Conservation (phyloP, 2,888 invertebrate species). For the Thalpophila matura region DNA sequence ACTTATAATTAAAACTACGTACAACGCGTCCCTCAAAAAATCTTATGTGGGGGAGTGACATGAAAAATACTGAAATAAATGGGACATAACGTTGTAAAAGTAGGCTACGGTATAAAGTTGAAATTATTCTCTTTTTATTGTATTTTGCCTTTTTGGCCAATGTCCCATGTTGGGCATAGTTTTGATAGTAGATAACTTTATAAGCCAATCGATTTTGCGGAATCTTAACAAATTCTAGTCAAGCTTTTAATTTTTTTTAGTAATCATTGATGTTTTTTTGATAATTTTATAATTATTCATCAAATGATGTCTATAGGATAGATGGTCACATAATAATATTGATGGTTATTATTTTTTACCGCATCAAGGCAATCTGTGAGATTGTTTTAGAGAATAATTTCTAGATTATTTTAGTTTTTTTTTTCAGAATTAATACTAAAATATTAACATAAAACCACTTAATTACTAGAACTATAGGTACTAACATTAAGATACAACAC, state of each 20-base stretch:
- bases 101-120: constrained; percentile 34
- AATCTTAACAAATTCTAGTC: too few species aligned
- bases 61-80: constrained; percentile 68
- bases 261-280: too few species aligned
- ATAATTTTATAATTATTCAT: too few species aligned
- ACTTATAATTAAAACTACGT: constrained; percentile 54
- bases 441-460: constrained; percentile 64
- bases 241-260: too few species aligned
- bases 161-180: too few species aligned
- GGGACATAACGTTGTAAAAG: constrained; percentile 33
- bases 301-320: neutral
- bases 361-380: neutral
- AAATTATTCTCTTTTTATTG: constrained; percentile 41
- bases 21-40: constrained; percentile 64
- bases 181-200: too few species aligned
- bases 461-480: constrained; percentile 56
- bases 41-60: constrained; percentile 53
- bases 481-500: constrained; percentile 47
- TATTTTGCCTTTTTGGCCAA: neutral
- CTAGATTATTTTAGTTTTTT: constrained; percentile 22
- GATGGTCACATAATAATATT: neutral
- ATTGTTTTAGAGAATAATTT: constrained; percentile 39
- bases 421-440: constrained; percentile 57
- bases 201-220: too few species aligned
- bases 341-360: too few species aligned